phyloP scores from a whole-genome alignment of 2,888 invertebrate genomes.

The Notodonta ziczac region DNA sequence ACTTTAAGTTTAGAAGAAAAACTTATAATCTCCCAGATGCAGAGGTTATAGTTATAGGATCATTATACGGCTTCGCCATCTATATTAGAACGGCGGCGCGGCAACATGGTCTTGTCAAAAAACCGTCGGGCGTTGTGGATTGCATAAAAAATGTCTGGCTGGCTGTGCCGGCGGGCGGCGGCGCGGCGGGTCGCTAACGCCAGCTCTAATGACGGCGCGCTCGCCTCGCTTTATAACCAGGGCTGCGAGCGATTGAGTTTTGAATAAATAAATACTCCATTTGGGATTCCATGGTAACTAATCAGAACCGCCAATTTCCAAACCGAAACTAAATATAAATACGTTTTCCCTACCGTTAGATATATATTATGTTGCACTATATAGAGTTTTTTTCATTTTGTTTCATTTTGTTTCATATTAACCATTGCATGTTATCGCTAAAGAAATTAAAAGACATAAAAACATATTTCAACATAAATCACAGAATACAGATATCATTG shows the following conservation, averaged over 20 bases:
- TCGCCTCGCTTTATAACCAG: constrained; percentile 58
- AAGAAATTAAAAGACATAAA: too few relatives aligned
- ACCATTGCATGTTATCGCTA: too few relatives aligned
- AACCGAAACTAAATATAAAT: background rate
- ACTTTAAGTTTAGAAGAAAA: too few relatives aligned
- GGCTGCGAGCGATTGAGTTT: constrained; percentile 47
- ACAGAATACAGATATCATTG: too few relatives aligned
- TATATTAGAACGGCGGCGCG: constrained; percentile 39
- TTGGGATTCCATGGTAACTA: background rate
- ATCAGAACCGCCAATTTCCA: background rate
- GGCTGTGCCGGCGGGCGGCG: constrained; percentile 60
- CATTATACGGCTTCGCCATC: constrained; percentile 10
- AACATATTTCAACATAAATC: too few relatives aligned
- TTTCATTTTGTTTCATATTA: too few relatives aligned
- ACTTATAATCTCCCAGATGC: background rate
- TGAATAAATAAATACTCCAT: background rate
- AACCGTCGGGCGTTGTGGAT: constrained; percentile 62
- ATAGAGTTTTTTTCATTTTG: too few relatives aligned
- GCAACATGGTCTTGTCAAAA: constrained; percentile 55
- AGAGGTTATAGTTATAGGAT: background rate
- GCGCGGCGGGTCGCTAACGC: constrained; percentile 77
- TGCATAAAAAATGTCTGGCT: constrained; percentile 82
- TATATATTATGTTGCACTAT: too few relatives aligned
- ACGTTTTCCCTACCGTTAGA: too few relatives aligned
- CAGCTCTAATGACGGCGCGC: constrained; percentile 75